Conservation (phyloP, 2,797 vertebrate species). For the Xerus rutilus region DNA sequence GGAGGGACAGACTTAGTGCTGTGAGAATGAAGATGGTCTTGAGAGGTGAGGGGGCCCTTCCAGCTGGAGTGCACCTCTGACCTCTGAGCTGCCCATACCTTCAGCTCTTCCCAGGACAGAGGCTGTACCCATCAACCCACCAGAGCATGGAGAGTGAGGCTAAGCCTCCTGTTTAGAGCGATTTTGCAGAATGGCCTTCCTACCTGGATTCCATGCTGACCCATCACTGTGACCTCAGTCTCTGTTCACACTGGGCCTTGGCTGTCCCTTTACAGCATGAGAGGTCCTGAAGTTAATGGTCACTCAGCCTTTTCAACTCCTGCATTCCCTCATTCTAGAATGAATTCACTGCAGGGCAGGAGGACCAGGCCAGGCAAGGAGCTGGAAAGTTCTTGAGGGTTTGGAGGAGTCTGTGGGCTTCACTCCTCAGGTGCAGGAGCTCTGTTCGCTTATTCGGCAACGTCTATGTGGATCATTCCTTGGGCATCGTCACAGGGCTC, state of each 20-base stretch:
- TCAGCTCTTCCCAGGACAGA: neutral
- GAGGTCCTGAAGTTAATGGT: neutral
- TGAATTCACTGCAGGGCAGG: neutral
- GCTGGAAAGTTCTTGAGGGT: neutral
- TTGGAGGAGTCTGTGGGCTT: neutral
- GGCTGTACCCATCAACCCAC: neutral
- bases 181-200: neutral
- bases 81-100: too few relatives aligned
- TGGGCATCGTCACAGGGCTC: fast-evolving
- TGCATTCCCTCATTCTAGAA: neutral
- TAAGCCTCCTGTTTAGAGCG: fast-evolving
- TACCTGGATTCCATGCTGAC: neutral
- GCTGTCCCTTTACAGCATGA: neutral
- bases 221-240: fast-evolving
- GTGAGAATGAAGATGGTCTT: neutral
- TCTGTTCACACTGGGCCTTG: neutral
- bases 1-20: neutral
- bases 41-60: neutral
- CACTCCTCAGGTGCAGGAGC: neutral
- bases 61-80: neutral
- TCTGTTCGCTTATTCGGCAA: neutral
- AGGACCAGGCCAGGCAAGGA: neutral
- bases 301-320: neutral
- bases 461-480: fast-evolving
- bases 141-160: neutral